Percentiles rank a stretch among this genome's conserved stretches.
These are phyloP conservation scores for Notoglanidium macrostoma DNA, from an alignment of 2,797 vertebrate genomes.

Conservation along the genomic window DNA sequence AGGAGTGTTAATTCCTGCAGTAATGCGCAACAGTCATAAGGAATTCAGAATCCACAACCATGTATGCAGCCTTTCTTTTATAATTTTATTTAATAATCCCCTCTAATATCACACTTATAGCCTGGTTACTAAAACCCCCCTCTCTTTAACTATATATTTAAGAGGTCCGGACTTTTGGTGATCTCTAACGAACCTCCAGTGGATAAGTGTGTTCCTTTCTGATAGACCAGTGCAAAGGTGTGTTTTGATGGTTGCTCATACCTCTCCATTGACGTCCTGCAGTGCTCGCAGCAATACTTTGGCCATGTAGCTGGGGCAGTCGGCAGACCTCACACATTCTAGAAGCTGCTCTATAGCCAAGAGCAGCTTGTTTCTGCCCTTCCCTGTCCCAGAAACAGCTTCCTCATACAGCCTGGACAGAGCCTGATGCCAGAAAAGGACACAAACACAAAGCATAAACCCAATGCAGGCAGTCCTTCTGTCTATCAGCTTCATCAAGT, in stretches of 20 bases:
- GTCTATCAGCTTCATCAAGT: neutral
- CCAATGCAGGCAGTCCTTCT: too few relatives aligned
- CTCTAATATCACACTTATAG: neutral
- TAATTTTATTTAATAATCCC: neutral
- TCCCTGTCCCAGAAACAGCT: slow-evolving; percentile 61
- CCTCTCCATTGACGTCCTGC: slow-evolving; percentile 79
- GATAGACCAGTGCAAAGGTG: neutral
- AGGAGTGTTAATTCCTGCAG: neutral
- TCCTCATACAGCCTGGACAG: slow-evolving; percentile 77
- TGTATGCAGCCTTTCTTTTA: neutral
- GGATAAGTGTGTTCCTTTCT: neutral
- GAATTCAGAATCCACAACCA: neutral
- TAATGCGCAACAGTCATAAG: neutral
- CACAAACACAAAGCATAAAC: neutral
- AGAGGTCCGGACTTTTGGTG: neutral
- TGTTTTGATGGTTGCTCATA: slow-evolving; percentile 51
- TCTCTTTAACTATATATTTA: neutral
- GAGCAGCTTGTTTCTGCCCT: slow-evolving; percentile 67
- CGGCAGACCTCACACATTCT: slow-evolving; percentile 64
- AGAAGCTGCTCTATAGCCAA: slow-evolving; percentile 78
- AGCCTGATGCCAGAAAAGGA: slow-evolving; percentile 67
- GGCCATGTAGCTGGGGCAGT: slow-evolving; percentile 83
- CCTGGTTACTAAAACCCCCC: neutral
- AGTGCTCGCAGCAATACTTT: slow-evolving; percentile 78
- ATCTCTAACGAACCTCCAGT: neutral